A percentile compares a stretch with the other conserved stretches of the same genome.
Conservation (phyloP, 1,140 invertebrate species). For the Wiebesia pumilae region DNA sequence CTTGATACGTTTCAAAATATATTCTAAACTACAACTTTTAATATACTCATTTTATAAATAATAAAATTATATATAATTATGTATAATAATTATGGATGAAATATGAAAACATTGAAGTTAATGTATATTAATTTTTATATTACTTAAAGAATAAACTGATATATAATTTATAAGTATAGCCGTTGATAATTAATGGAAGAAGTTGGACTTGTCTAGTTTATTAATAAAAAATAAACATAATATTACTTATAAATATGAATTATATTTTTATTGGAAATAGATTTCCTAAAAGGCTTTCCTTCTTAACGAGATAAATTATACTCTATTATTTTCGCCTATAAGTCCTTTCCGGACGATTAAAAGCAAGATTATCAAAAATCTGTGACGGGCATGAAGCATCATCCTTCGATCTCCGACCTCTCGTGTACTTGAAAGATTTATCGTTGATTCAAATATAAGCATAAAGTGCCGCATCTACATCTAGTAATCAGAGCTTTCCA, state of each 20-base stretch:
- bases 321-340: neutral
- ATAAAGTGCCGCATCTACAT: slow-evolving; percentile 4
- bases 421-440: slow-evolving; percentile 26
- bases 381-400: neutral
- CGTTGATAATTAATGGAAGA: too few relatives aligned
- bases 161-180: too few relatives aligned
- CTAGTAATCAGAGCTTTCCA: slow-evolving; percentile 39
- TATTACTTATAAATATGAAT: neutral
- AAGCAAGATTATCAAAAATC: slow-evolving; percentile 36
- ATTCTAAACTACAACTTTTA: too few relatives aligned
- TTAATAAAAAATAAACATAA: neutral
- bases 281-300: neutral
- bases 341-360: slow-evolving; percentile 26
- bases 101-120: too few relatives aligned
- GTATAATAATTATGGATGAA: too few relatives aligned
- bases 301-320: neutral
- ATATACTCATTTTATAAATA: too few relatives aligned
- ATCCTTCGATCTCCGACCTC: neutral
- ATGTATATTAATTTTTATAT: too few relatives aligned
- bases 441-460: slow-evolving; percentile 14
- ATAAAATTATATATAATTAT: too few relatives aligned
- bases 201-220: too few relatives aligned
- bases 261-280: neutral
- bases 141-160: too few relatives aligned
- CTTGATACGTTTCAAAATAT: too few relatives aligned